Percentiles rank a stretch among this genome's conserved stretches.
Evolutionary conservation across 2,888 invertebrate species (phyloP).

Genomic region (Rhaphigaster nebulosa): DNA sequence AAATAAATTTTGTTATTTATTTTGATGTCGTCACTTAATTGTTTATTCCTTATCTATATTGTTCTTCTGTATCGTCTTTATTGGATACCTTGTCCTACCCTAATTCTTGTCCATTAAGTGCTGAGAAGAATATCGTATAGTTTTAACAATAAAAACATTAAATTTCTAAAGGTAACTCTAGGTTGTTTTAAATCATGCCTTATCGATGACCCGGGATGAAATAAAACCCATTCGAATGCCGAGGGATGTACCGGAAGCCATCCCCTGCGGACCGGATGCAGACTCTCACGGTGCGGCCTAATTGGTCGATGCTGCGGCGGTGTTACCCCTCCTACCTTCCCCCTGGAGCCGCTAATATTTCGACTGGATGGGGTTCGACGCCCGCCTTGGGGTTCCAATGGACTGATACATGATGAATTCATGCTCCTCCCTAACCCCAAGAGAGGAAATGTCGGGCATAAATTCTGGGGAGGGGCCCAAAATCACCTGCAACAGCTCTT

Average conservation of each 20-base stretch:
- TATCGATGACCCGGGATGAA: background rate
- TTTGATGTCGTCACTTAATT: too few species aligned
- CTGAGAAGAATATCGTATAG: too few species aligned
- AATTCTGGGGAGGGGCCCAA: background rate
- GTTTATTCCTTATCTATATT: too few species aligned
- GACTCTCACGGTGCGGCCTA: background rate
- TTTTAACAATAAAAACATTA: too few species aligned
- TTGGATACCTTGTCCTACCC: too few species aligned
- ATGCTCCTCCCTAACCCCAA: background rate
- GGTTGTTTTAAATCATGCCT: background rate
- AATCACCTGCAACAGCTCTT: conserved; percentile 43
- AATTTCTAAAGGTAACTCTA: too few species aligned
- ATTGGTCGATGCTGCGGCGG: background rate
- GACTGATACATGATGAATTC: conserved; percentile 46
- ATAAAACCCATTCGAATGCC: background rate
- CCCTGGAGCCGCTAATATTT: conserved; percentile 21
- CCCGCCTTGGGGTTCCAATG: background rate
- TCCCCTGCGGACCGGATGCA: conserved; percentile 35
- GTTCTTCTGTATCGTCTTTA: too few species aligned
- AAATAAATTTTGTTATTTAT: too few species aligned
- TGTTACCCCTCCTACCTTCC: background rate
- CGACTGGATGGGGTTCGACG: conserved; percentile 14
- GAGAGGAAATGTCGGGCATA: conserved; percentile 33
- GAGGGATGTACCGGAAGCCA: background rate
- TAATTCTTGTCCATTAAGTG: too few species aligned